Percentiles rank a stretch among this genome's conserved stretches.
These are phyloP conservation scores for Deroptyus accipitrinus DNA, from an alignment of 2,113 vertebrate species.

Conservation along the genomic window DNA sequence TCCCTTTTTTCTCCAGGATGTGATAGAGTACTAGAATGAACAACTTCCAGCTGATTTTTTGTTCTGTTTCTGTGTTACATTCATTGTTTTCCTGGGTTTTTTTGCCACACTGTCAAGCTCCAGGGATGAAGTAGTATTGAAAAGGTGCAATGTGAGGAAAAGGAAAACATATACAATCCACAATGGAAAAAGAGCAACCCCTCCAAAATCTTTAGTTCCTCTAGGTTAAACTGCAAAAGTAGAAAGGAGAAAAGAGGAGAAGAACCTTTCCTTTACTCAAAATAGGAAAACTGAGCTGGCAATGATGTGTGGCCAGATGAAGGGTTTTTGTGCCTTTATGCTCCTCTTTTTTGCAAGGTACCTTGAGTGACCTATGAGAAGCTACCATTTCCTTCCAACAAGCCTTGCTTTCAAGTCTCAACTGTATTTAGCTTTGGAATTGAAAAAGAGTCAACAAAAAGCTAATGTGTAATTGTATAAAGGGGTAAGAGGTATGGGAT, in stretches of 20 bases:
- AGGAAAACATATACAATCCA: neutral
- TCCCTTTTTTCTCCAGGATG: neutral
- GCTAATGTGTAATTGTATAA: neutral
- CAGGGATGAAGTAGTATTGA: neutral
- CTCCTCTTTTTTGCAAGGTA: neutral
- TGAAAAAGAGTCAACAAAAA: neutral
- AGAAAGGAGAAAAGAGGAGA: neutral
- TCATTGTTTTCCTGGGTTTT: neutral
- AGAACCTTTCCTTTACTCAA: neutral
- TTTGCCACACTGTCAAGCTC: neutral
- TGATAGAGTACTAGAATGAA: neutral
- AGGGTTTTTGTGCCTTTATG: neutral
- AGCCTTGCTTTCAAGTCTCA: neutral
- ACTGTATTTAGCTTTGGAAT: neutral
- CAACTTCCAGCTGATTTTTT: neutral
- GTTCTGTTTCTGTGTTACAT: neutral
- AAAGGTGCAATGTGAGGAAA: neutral
- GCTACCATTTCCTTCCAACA: neutral
- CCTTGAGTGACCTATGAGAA: neutral
- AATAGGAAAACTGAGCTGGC: neutral
- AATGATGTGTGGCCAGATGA: neutral
- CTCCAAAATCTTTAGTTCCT: neutral
- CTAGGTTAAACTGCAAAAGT: neutral
- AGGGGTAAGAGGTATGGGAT: neutral
- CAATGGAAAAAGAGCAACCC: neutral